Base-by-base conservation (phyloP, 2,113 vertebrate species). In the Mustelus asterias region DNA sequence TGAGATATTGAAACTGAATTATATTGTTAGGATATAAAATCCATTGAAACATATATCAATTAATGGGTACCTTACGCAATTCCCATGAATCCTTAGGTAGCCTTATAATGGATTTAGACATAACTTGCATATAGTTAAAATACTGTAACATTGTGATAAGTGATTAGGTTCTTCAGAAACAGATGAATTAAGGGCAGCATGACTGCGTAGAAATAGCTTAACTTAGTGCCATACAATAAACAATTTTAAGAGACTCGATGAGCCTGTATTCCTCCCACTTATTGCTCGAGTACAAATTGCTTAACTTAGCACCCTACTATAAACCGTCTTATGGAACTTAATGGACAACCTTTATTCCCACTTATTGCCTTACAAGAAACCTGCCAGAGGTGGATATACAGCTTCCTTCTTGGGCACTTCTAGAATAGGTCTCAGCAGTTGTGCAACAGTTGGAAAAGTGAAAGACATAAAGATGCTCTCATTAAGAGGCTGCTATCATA, bases 121-220 rank as follows among this genome's bases (percentile, higher is more conserved):
- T 72, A 72, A 72, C 69, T 95, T 94, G 22, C 37, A 48, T 44
- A 14, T 44, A 37, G 6, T 16, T 72, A 65, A 95, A 95, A 76
- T 95, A 95, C 94, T 95, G 65, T 95, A 54, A 72, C 69, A 94
- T 69, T 70, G 63, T 69, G 63, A 94, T 54, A 33, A 65, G 8
- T 94, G 92, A 94, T 94, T 63, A 58, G 22, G 10, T 89, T 58
- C 22, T 70, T 72, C 24, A 95, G 65, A 48, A 95, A 69, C 78
- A 83, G n/a, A 94, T 44, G 20, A 94, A 29, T 37, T 94, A 67
- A 67, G 69, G 37, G 11, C 41, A 60, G 65, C 65, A 70, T 48
- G 37, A 70, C 48, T 94, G 37, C 4, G 67, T 94, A 69, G n/a
- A 94, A 94, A 44, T 69, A 70, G 65, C 37, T 69, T 69, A 94